Conservation (phyloP, 2,113 vertebrate species). For the Neodontobutis hainanensis region DNA sequence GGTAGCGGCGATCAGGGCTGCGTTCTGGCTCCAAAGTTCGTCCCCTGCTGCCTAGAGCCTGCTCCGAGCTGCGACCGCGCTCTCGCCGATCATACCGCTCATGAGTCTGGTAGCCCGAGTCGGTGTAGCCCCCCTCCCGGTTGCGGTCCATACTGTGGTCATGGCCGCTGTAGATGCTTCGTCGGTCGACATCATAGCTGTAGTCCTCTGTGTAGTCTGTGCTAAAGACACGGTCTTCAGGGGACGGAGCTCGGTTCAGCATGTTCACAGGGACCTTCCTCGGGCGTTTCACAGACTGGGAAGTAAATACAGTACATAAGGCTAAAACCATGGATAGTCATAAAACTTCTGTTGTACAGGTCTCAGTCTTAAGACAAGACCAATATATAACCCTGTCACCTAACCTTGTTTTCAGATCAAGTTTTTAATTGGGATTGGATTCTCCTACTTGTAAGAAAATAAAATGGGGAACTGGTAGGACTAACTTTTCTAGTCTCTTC, state of each 20-base stretch:
- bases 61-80: slow-evolving; percentile 67
- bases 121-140: slow-evolving; percentile 62
- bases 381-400: too few relatives aligned
- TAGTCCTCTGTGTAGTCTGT: slow-evolving; percentile 86
- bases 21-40: slow-evolving; percentile 80
- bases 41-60: slow-evolving; percentile 78
- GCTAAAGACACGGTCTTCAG: slow-evolving; percentile 83
- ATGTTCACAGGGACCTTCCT: slow-evolving; percentile 82
- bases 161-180: slow-evolving; percentile 84
- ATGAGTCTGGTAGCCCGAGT: slow-evolving; percentile 72
- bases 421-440: too few relatives aligned
- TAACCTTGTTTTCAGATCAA: too few relatives aligned
- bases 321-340: not conserved
- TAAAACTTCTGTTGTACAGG: too few relatives aligned
- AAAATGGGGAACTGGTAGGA: too few relatives aligned
- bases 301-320: not conserved
- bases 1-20: slow-evolving; percentile 67
- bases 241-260: slow-evolving; percentile 78
- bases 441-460: too few relatives aligned
- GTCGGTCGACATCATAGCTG: slow-evolving; percentile 78
- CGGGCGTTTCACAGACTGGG: slow-evolving; percentile 90
- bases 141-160: slow-evolving; percentile 73
- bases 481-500: too few relatives aligned
- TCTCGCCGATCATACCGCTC: slow-evolving; percentile 73
- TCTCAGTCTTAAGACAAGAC: too few relatives aligned